Percentiles rank a stretch among this genome's conserved stretches.
Evolutionary conservation across 2,888 invertebrate genomes (phyloP).

Genomic region (Caenorhabditis virilis): DNA sequence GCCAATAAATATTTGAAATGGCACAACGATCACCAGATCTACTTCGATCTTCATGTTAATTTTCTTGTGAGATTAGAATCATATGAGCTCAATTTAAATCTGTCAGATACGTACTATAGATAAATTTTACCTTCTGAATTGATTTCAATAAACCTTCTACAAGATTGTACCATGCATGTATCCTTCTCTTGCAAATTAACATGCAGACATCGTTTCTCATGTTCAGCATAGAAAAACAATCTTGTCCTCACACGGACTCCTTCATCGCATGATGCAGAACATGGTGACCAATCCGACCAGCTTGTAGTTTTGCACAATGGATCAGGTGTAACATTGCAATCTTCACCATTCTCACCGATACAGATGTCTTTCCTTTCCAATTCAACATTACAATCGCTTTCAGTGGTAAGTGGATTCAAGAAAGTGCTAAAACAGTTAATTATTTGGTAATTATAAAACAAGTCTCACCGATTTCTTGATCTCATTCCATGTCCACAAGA

Average conservation of each 20-base stretch:
- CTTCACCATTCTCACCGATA: conserved; percentile 66
- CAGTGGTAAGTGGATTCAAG: conserved; percentile 31
- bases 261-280: conserved; percentile 71
- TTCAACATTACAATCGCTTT: conserved; percentile 75
- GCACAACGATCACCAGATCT: no score
- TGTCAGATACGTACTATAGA: no score
- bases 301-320: conserved; percentile 67
- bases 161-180: conserved; percentile 63
- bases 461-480: conserved; percentile 76
- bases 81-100: no score
- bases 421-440: no score
- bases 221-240: conserved; percentile 67
- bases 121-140: conserved; percentile 61
- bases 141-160: conserved; percentile 58
- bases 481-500: conserved; percentile 86
- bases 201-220: conserved; percentile 56
- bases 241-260: conserved; percentile 74
- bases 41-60: no score
- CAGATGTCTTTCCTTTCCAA: conserved; percentile 85
- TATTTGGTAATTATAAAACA: no score
- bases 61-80: no score
- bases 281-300: conserved; percentile 71
- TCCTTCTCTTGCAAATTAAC: conserved; percentile 66
- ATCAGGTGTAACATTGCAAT: conserved; percentile 65
- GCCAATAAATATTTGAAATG: no score